Percentiles rank a stretch among this genome's conserved stretches.
Evolutionary conservation across 2,888 invertebrate species (phyloP).

Genomic region (Aphrophora alni): DNA sequence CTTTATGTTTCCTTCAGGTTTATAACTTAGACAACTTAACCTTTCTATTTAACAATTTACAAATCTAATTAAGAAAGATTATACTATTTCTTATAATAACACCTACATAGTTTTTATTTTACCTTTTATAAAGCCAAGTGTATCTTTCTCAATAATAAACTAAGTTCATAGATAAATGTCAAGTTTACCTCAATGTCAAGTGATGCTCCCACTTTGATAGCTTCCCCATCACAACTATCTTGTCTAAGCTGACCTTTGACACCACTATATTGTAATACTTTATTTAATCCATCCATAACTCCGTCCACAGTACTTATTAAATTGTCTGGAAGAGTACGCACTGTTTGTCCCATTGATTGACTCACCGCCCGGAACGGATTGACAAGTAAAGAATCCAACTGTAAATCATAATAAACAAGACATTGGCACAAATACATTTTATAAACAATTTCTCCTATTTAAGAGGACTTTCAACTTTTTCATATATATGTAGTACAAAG

Average conservation of each 20-base stretch:
- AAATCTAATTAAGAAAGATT: no score
- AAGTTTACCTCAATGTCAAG: constrained; percentile 63
- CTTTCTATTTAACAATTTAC: no score
- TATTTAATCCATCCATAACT: constrained; percentile 75
- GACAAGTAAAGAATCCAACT: constrained; percentile 72
- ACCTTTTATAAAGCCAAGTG: no score
- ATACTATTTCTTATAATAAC: no score
- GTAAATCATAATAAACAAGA: constrained; percentile 36
- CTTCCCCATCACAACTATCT: constrained; percentile 56
- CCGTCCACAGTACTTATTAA: constrained; percentile 84
- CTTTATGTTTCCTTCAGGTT: no score
- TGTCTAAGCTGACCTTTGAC: constrained; percentile 55
- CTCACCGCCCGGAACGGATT: constrained; percentile 85
- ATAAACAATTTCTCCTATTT: background rate
- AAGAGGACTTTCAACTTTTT: no score
- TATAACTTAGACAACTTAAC: no score
- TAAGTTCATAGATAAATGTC: no score
- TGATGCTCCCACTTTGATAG: constrained; percentile 61
- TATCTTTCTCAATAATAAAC: no score
- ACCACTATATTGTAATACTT: constrained; percentile 67
- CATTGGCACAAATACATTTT: no score
- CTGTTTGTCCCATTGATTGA: constrained; percentile 73
- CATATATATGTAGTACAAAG: no score
- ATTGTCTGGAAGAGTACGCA: constrained; percentile 89
- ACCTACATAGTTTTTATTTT: no score